Base-by-base conservation (phyloP, 1,140 invertebrate genomes). In the Matsumurasca onukii region DNA sequence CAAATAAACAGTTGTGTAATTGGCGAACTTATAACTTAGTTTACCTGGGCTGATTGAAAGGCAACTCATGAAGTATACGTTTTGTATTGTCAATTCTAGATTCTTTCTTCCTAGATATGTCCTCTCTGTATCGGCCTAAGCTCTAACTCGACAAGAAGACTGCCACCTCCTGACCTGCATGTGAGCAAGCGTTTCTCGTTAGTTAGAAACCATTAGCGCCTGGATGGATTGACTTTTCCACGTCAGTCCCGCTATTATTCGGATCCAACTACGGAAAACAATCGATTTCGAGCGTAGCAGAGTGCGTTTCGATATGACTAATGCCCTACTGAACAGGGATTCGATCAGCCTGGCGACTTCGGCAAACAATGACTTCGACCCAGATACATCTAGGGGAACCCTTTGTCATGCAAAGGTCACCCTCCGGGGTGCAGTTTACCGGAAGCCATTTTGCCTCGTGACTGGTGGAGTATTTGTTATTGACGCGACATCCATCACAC, bases 401-500 rank as follows among this genome's bases (percentile, higher is more conserved):
- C 55, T 15, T 59, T 59, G 25, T 59, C 22, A 59, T 59, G 55
- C 25, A 59, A 59, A 59, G 34, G 5, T 39, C 34, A 9, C 55
- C 22, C 24, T 5, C 25, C 5, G 20, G 9, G 25, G 55, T 22
- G 55, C 5, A 22, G 55, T 29, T 27, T 29, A 22, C 55, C 55
- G 55, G 55, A 59, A 59, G 55, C 55, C 55, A 59, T 59, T 59
- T 59, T 59, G 55, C 30, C 24, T 29, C 24, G 55, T 12, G 22
- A 59, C 55, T 59, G 55, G 55, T 59, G 55, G 55, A 59, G 55
- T 59, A 59, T 59, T 59, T 59, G 55, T 59, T 59, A 59, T 59
- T 59, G 55, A 29, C 55, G 24, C 30, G 55, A 29, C 55, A 59
- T 59, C 55, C 55, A 59, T 59, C 55, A 59, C 5, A 12, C 55